Percentiles rank a stretch among this genome's conserved stretches.
phyloP scores from a whole-genome alignment of 2,797 vertebrate genomes.

The Fringilla coelebs region DNA sequence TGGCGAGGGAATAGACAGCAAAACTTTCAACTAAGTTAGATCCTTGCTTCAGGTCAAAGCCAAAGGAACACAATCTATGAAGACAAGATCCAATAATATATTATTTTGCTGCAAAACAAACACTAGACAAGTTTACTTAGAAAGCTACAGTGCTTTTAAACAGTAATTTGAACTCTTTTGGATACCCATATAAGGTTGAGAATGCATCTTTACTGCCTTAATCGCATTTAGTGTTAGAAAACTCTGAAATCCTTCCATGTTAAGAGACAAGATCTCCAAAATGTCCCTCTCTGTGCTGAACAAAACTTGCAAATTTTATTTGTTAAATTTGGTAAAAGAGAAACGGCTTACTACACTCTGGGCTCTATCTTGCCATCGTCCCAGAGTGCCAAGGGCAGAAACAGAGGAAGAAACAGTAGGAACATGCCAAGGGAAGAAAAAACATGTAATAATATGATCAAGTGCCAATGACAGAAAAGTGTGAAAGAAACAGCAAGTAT shows the following conservation, averaged over 20 bases:
- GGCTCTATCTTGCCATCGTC: not conserved
- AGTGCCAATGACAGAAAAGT: not conserved
- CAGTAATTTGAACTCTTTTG: not conserved
- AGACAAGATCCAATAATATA: not conserved
- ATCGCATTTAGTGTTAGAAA: not conserved
- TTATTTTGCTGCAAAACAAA: not conserved
- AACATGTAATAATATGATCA: not conserved
- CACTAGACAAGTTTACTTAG: not conserved
- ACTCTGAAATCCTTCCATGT: not conserved
- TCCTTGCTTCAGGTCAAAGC: not conserved
- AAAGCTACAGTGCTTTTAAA: not conserved
- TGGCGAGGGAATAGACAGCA: not conserved
- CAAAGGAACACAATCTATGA: not conserved
- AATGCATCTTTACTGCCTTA: not conserved
- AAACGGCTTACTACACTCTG: not conserved
- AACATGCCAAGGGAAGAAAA: not conserved
- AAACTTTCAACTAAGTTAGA: not conserved
- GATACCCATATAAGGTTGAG: not conserved
- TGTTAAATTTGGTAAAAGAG: not conserved
- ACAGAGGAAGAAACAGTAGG: not conserved
- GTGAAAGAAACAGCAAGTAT: not conserved
- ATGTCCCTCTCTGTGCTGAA: not conserved
- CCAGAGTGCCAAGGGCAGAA: not conserved
- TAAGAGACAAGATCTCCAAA: not conserved
- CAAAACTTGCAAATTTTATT: not conserved